These are phyloP conservation scores for Parauchenoglanis ngamensis DNA, from an alignment of 2,797 vertebrate genomes.

Conservation along the genomic window DNA sequence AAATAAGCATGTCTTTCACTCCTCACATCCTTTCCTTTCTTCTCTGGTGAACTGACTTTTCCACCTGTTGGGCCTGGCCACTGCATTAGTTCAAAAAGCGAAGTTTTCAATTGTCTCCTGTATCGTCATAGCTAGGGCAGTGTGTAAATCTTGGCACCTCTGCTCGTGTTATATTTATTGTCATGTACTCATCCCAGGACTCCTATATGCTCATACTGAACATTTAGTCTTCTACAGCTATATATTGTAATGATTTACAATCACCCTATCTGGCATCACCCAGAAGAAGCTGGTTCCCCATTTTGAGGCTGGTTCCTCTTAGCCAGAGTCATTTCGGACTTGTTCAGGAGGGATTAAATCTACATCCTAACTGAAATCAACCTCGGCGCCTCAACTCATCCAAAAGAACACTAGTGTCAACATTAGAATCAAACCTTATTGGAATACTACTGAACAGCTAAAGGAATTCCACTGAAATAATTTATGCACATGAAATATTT, in stretches of 20 bases:
- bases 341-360: background rate
- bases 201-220: no score
- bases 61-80: background rate
- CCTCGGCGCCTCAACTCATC: background rate
- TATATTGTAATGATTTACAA: conserved; percentile 3
- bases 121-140: background rate
- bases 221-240: background rate
- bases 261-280: background rate
- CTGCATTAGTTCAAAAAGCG: background rate
- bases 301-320: conserved; percentile 10
- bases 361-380: background rate
- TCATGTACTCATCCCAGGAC: background rate
- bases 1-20: background rate
- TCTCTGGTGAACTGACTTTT: background rate
- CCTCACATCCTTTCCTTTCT: background rate
- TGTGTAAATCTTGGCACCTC: background rate
- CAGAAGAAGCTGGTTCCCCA: background rate
- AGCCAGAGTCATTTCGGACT: background rate
- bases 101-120: background rate
- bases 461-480: background rate
- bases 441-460: background rate
- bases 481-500: no score
- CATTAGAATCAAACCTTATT: background rate
- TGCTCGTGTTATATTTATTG: background rate
- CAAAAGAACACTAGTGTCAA: no score